These are phyloP conservation scores for Eulacestoma nigropectus DNA, from an alignment of 2,113 vertebrate genomes.

Conservation along the genomic window DNA sequence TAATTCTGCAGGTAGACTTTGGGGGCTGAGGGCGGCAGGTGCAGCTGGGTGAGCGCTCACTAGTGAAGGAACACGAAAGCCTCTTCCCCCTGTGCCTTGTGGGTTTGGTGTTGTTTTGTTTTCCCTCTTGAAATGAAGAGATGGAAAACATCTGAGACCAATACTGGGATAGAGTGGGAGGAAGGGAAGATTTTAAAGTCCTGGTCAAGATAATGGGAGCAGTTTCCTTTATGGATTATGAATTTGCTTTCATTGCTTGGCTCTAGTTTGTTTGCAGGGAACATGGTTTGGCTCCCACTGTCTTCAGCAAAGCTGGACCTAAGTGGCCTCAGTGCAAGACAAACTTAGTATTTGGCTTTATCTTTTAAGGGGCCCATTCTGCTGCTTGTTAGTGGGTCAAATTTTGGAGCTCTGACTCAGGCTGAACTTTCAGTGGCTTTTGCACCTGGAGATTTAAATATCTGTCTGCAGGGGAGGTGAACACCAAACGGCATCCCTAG, in stretches of 20 bases:
- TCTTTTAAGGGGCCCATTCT: background rate
- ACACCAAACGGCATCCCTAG: background rate
- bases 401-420: conserved; percentile 21
- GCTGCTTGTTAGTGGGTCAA: background rate
- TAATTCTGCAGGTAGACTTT: conserved; percentile 35
- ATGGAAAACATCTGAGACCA: background rate
- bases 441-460: conserved; percentile 54
- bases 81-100: background rate
- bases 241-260: background rate
- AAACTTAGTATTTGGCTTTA: background rate
- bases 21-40: background rate
- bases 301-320: background rate
- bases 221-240: background rate
- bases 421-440: conserved; percentile 53
- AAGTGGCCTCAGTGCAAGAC: background rate
- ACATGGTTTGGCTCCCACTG: background rate
- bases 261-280: background rate
- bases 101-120: background rate
- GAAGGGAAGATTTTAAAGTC: background rate
- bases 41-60: background rate
- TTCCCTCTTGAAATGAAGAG: background rate
- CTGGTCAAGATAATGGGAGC: background rate
- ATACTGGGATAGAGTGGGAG: background rate
- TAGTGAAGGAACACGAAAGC: background rate
- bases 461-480: conserved; percentile 39